phyloP scores from a whole-genome alignment of 1,140 invertebrate genomes.

The Adoxophyes honmai region DNA sequence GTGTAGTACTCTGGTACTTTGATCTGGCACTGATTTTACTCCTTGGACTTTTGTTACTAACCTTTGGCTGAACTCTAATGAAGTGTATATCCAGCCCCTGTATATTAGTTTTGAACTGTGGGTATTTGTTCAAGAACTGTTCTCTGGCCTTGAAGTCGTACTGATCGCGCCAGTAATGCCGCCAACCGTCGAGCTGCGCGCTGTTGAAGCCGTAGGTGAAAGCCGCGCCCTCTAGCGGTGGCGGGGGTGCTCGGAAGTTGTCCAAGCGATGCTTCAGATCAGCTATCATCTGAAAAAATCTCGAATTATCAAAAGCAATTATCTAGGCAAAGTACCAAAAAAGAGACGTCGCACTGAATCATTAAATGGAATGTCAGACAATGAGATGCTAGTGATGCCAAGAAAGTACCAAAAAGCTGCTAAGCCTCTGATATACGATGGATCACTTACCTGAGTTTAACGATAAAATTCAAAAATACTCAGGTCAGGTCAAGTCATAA shows the following conservation, averaged over 20 bases:
- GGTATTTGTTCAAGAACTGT: constrained; percentile 80
- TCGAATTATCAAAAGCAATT: too few relatives aligned
- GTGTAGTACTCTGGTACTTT: too few relatives aligned
- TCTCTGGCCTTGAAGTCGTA: constrained; percentile 85
- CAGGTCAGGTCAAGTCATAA: too few relatives aligned
- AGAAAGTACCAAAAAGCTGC: too few relatives aligned
- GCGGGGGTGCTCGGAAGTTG: constrained; percentile 37
- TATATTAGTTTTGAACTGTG: constrained; percentile 83
- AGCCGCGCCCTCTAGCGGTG: constrained; percentile 78
- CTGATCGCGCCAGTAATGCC: constrained; percentile 81
- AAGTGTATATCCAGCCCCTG: constrained; percentile 85
- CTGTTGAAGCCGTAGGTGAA: constrained; percentile 86
- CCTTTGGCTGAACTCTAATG: constrained; percentile 78
- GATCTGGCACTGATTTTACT: too few relatives aligned
- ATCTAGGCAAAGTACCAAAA: too few relatives aligned
- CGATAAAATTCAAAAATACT: too few relatives aligned
- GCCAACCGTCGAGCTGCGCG: constrained; percentile 78
- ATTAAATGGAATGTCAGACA: too few relatives aligned
- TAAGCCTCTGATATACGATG: too few relatives aligned
- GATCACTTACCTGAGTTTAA: too few relatives aligned
- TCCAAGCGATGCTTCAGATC: constrained; percentile 78
- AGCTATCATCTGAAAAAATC: constrained; percentile 70
- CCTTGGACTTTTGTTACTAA: neutral
- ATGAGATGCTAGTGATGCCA: too few relatives aligned
- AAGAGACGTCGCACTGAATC: too few relatives aligned